Base-by-base conservation (phyloP, 2,888 invertebrate species). In the Lottia scabra region DNA sequence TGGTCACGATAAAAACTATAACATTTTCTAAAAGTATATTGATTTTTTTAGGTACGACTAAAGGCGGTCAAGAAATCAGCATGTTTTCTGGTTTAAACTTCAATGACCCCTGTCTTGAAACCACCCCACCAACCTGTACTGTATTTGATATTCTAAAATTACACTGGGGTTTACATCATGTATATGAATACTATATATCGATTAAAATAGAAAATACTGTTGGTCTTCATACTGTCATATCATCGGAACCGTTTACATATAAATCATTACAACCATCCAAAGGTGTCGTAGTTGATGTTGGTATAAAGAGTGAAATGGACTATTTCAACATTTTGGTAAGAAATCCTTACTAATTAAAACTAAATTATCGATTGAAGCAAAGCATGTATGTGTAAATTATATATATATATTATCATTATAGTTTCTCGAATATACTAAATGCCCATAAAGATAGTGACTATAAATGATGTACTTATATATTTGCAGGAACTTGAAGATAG, bases 401-500 rank as follows among this genome's bases (percentile, higher is more conserved):
- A n/a, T n/a, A n/a, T n/a, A n/a, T n/a, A n/a, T n/a, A n/a, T 38
- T 38, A 38, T 4, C 5, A 38, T 38, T 38, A 38, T 10, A 38
- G 8, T 6, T 8, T 8, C 38, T 38, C 1, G 38, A 38, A n/a
- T n/a, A n/a, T n/a, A n/a, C n/a, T n/a, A n/a, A n/a, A n/a, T n/a
- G n/a, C n/a, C n/a, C n/a, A n/a, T n/a, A n/a, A n/a, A 38, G 10
- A 38, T 38, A 38, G 38, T 38, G 38, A 38, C 38, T 38, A 38
- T 38, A 6, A 38, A 38, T 6, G 5, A 8, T 8, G 38, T 77
- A 12, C 15, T 30, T 15, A n/a, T 62, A 12, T 63, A 19, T 44
- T 75, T 43, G 30, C 71, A 81, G 80, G 75, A 73, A 12, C 68
- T 77, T 46, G 76, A 76, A 71, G 78, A 80, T 65, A 76, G 75